These are phyloP conservation scores for Andrena chrysosceles DNA, from an alignment of 2,888 invertebrate species.

Conservation along the genomic window DNA sequence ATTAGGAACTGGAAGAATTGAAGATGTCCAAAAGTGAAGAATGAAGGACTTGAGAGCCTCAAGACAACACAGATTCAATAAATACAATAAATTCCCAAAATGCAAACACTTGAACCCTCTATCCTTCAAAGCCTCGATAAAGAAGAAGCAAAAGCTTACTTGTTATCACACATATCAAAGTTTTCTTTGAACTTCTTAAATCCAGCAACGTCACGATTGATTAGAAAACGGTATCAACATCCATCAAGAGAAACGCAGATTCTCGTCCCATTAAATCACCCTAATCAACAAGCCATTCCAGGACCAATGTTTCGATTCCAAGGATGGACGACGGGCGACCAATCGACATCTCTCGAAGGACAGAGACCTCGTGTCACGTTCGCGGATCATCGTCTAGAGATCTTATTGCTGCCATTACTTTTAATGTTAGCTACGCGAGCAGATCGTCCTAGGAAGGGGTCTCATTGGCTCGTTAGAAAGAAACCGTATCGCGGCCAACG, in stretches of 20 bases:
- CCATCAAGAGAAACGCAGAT: not conserved
- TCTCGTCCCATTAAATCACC: not conserved
- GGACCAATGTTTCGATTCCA: not conserved
- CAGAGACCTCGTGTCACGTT: conserved; percentile 21
- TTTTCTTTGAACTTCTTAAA: not conserved
- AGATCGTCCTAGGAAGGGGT: not conserved
- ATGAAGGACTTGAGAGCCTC: too few species aligned
- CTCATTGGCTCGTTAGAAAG: conserved; percentile 15
- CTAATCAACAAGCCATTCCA: not conserved
- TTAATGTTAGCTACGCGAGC: conserved; percentile 15
- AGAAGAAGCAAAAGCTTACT: too few species aligned
- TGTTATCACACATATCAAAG: not conserved
- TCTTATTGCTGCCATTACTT: conserved; percentile 41
- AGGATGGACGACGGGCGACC: not conserved
- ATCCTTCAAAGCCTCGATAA: too few species aligned
- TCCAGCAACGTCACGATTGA: not conserved
- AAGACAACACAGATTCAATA: too few species aligned
- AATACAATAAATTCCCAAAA: too few species aligned
- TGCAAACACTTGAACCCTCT: too few species aligned
- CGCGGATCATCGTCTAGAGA: conserved; percentile 22
- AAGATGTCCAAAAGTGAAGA: too few species aligned
- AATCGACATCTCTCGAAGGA: conserved; percentile 26
- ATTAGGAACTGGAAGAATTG: too few species aligned
- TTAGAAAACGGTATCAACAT: not conserved
- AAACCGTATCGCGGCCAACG: conserved; percentile 9